A percentile compares a stretch with the other conserved stretches of the same genome.
These are phyloP conservation scores for Egretta garzetta DNA, from an alignment of 2,113 vertebrate genomes.

Conservation along the genomic window DNA sequence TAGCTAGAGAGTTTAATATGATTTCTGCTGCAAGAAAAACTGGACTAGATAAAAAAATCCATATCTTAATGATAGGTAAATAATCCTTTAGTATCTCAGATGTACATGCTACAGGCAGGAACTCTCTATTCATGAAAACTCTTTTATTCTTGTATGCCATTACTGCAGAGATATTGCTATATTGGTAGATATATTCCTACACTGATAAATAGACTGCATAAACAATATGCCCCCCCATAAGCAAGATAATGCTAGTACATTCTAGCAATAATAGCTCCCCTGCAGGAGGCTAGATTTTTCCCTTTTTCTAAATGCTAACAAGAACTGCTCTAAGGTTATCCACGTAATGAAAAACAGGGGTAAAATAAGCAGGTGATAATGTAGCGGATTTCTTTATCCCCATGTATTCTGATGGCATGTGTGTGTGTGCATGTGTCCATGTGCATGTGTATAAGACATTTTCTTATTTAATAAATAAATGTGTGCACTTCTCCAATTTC, in stretches of 20 bases:
- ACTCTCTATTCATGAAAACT: conserved; percentile 66
- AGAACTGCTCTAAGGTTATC: conserved; percentile 68
- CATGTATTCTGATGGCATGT: not conserved
- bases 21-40: conserved; percentile 72
- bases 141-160: conserved; percentile 65
- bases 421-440: not conserved
- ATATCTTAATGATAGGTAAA: conserved; percentile 74
- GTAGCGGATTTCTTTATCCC: conserved; percentile 16
- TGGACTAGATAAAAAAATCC: conserved; percentile 69
- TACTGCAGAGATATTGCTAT: conserved; percentile 64
- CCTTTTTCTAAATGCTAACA: conserved; percentile 66
- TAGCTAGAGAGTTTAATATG: conserved; percentile 59
- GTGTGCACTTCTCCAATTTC: conserved; percentile 2
- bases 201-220: conserved; percentile 71
- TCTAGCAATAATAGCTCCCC: conserved; percentile 55
- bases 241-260: conserved; percentile 65
- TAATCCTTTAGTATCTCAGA: conserved; percentile 69
- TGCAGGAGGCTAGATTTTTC: conserved; percentile 43
- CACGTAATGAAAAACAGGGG: conserved; percentile 55
- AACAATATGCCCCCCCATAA: conserved; percentile 69
- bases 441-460: not conserved
- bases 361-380: conserved; percentile 62
- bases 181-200: conserved; percentile 54
- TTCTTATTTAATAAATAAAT: conserved; percentile 50
- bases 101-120: conserved; percentile 60